Evolutionary conservation across 2,797 vertebrate species (phyloP).

Genomic region (Sebastiscus tertius): DNA sequence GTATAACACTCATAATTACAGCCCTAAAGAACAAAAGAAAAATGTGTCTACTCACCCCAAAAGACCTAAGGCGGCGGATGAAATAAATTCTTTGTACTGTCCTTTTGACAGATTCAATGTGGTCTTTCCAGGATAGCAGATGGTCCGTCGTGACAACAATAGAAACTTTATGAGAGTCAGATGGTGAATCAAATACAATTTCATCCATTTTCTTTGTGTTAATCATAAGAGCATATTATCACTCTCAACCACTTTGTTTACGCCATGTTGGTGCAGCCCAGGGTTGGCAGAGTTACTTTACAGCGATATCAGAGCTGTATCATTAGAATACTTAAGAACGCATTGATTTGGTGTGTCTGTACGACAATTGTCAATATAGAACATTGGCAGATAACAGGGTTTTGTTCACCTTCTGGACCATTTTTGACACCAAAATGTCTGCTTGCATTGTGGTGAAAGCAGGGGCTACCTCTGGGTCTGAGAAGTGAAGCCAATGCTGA

Average conservation of each 20-base stretch:
- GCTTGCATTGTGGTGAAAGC: no score
- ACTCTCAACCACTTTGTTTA: background rate
- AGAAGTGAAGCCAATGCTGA: no score
- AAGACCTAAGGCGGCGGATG: background rate
- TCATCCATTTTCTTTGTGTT: no score
- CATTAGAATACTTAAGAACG: no score
- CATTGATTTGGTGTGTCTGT: no score
- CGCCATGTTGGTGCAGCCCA: background rate
- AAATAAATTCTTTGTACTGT: background rate
- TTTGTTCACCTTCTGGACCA: background rate
- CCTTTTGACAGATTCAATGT: background rate
- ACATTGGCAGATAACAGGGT: background rate
- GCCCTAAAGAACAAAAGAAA: background rate
- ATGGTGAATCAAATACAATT: background rate
- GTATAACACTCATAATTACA: background rate
- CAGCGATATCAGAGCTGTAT: background rate
- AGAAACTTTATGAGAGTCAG: background rate
- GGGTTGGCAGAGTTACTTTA: background rate
- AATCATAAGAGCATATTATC: no score
- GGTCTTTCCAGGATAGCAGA: background rate
- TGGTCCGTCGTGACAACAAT: background rate
- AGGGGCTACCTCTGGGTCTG: rapidly evolving
- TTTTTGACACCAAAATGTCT: no score
- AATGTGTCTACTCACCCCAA: background rate
- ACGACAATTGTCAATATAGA: no score